A percentile compares a stretch with the other conserved stretches of the same genome.
Conservation (phyloP, 2,888 invertebrate genomes). For the Resseliella maxima region DNA sequence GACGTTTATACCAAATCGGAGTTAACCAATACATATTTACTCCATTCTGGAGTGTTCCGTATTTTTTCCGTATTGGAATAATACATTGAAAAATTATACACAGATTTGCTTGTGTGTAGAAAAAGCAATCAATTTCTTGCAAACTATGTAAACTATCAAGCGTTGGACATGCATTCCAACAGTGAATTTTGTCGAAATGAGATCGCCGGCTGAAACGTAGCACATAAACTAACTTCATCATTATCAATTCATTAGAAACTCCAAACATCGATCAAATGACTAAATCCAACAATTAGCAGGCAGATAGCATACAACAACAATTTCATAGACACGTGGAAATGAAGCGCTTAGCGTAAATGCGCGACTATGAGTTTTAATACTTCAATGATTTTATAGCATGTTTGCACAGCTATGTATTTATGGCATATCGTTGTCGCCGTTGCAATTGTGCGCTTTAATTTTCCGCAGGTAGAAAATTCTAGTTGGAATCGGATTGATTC, state of each 20-base stretch:
- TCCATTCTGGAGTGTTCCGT: too few relatives aligned
- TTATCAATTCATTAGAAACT: slow-evolving; percentile 35
- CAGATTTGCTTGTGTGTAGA: too few relatives aligned
- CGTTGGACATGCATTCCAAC: too few relatives aligned
- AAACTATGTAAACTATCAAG: too few relatives aligned
- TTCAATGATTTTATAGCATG: neutral
- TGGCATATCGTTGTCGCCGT: neutral
- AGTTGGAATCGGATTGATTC: neutral
- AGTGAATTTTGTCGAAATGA: too few relatives aligned
- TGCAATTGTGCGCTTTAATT: neutral
- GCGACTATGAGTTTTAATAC: neutral
- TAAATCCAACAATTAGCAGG: neutral
- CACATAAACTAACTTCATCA: neutral
- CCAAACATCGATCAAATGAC: slow-evolving; percentile 5
- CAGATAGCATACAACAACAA: neutral
- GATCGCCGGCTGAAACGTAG: too few relatives aligned
- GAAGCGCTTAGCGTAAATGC: neutral
- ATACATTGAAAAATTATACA: too few relatives aligned
- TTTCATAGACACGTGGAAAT: neutral
- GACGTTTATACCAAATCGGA: too few relatives aligned
- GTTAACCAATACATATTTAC: too few relatives aligned
- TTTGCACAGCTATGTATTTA: neutral
- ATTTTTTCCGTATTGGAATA: too few relatives aligned
- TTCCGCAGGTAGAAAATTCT: neutral
- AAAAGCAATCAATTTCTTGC: too few relatives aligned